phyloP scores from a whole-genome alignment of 2,888 invertebrate genomes.

The Chloromyia formosa region DNA sequence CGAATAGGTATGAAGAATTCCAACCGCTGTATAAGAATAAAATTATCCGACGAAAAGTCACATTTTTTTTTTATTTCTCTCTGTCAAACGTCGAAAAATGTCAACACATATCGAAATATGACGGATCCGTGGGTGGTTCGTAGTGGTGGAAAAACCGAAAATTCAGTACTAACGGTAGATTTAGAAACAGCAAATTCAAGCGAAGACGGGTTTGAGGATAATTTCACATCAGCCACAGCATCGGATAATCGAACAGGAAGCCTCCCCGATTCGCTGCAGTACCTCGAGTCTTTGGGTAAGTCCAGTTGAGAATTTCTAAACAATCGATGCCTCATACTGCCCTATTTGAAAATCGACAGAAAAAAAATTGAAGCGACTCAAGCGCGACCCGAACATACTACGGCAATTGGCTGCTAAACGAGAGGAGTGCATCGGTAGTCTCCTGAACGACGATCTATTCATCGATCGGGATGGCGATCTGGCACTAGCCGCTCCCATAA shows the following conservation, averaged over 20 bases:
- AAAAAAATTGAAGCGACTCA: slow-evolving; percentile 65
- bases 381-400: slow-evolving; percentile 65
- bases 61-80: no score
- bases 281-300: slow-evolving; percentile 73
- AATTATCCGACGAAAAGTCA: no score
- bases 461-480: slow-evolving; percentile 53
- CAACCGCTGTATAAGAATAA: no score
- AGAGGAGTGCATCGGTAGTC: slow-evolving; percentile 66
- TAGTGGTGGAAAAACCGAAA: slow-evolving; percentile 49
- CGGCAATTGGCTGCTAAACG: slow-evolving; percentile 66
- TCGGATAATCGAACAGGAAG: slow-evolving; percentile 55
- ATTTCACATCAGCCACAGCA: slow-evolving; percentile 64
- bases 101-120: slow-evolving; percentile 49
- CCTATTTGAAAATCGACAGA: slow-evolving; percentile 53
- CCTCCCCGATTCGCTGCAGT: slow-evolving; percentile 59
- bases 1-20: no score
- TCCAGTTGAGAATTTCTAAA: neutral
- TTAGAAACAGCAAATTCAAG: slow-evolving; percentile 39
- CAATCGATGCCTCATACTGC: neutral
- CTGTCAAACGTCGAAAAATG: no score
- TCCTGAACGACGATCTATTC: slow-evolving; percentile 58
- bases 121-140: slow-evolving; percentile 57
- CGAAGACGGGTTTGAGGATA: slow-evolving; percentile 67
- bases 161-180: slow-evolving; percentile 39
- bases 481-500: slow-evolving; percentile 64